phyloP scores from a whole-genome alignment of 1,140 invertebrate species.

The Brachionus rotundiformis region DNA sequence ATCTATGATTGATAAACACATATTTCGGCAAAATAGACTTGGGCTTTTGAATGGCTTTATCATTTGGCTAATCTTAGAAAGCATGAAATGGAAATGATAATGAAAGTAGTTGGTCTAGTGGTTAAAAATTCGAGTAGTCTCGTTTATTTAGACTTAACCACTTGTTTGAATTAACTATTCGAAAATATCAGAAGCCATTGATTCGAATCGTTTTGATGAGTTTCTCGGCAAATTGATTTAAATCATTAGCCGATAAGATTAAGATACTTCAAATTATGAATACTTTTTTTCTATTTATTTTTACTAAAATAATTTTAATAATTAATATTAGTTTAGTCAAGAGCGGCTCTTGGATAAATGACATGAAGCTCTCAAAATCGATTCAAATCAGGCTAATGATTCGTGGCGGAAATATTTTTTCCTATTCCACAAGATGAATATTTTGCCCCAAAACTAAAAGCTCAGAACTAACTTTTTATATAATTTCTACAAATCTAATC shows the following conservation, averaged over 20 bases:
- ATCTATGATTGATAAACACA: neutral
- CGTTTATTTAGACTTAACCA: neutral
- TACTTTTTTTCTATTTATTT: neutral
- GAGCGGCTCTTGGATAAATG: neutral
- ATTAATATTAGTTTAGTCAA: neutral
- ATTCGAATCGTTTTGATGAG: constrained; percentile 20
- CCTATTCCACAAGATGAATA: neutral
- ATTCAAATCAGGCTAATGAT: neutral
- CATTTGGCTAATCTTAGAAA: constrained; percentile 39
- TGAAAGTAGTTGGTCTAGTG: neutral
- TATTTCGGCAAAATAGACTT: neutral
- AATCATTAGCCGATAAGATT: constrained; percentile 34
- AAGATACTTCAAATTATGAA: neutral
- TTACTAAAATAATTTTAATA: neutral
- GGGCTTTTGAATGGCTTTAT: neutral
- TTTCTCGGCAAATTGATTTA: constrained; percentile 13
- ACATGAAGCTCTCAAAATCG: neutral
- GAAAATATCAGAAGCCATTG: constrained; percentile 7
- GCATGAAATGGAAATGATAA: constrained; percentile 12
- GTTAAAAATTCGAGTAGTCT: neutral
- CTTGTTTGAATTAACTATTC: constrained; percentile 26
- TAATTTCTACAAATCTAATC: neutral
- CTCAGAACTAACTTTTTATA: neutral
- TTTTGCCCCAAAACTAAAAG: neutral
- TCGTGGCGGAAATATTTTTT: neutral